Evolutionary conservation across 92 coral and sea anemone genomes (phyloP), one percentile per base, ranked within the genome.

Genomic region (Epizoanthus fatuus): DNA sequence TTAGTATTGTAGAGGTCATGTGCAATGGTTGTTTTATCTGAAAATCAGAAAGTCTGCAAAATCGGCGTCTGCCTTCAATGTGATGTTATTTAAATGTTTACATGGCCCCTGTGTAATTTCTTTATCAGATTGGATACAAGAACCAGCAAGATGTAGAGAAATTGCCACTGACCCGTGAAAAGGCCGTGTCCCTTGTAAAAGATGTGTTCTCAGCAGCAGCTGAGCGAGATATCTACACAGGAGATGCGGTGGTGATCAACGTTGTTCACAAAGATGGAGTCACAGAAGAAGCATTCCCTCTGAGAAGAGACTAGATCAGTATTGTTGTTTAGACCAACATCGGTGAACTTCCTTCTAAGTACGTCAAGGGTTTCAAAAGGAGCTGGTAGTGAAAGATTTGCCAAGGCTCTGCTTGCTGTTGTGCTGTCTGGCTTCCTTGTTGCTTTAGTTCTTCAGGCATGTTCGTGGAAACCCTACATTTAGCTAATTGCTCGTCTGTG

Each of bases 171-270:
- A 91, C 96, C 7, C 93, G 90, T 69, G 98, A 95, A 1, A 97
- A 95, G 59, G 99, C 99, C 47, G 94, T 97, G 25, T 74, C 96
- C 15, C 96, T 97, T 11, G 98, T 97, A 5, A 97, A 93, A 73
- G 99, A 97, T 74, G 99, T 97, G 39, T 97, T 97, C 87, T 84
- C 98, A 4, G 95, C 99, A 51, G 99, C 99, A 3, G 89, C 96
- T 2, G 99, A 97, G 72, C 79, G 99, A 68, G 99, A 97, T 83
- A 95, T 97, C 71, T 97, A 97, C 95, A 97, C 99, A 52, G 99
- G 99, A 65, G 99, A 96, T 75, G 98, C 98, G 2, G 95, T 96
- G 0, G 86, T 96, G 25, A 90, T 96, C 35, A 86, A 92, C 69
- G 87, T 97, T 35, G 40, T 96, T 40, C 86, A 89, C 42, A 96